These are phyloP conservation scores for Trachops cirrhosus DNA, from an alignment of 2,797 vertebrate species.

Conservation along the genomic window DNA sequence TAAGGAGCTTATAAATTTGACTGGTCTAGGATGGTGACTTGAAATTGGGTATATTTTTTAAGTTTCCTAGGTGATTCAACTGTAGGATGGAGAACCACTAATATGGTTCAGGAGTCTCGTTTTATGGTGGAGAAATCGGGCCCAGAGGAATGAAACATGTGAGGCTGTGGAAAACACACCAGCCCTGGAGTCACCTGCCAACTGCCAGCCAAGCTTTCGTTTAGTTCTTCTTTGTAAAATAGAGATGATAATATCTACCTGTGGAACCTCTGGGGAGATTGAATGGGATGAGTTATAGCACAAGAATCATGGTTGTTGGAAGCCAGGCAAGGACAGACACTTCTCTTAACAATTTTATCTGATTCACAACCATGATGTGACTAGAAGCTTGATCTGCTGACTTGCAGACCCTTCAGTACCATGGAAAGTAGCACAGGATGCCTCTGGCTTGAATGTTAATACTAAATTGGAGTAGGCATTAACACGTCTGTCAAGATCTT, in stretches of 20 bases:
- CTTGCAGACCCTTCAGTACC: not conserved
- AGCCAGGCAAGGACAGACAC: not conserved
- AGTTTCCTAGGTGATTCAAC: not conserved
- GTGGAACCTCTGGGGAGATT: not conserved
- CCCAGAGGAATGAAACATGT: not conserved
- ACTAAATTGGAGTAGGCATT: not conserved
- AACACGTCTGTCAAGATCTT: not conserved
- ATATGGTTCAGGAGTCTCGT: not conserved
- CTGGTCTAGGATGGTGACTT: not conserved
- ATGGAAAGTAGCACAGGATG: not conserved
- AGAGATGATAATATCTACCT: not conserved
- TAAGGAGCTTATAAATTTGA: not conserved
- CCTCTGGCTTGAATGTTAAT: not conserved
- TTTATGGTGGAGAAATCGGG: not conserved
- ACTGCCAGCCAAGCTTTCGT: not conserved
- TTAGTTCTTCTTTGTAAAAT: not conserved
- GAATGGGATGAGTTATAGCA: not conserved
- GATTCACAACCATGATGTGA: not conserved
- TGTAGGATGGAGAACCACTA: not conserved
- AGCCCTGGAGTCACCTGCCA: not conserved
- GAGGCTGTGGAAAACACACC: not conserved
- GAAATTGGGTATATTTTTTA: not conserved
- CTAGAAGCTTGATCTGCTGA: not conserved
- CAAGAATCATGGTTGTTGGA: not conserved
- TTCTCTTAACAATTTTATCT: not conserved